Evolutionary conservation across 64 coral and sea anemone genomes (phyloP).

Genomic region (Porites australiensis): DNA sequence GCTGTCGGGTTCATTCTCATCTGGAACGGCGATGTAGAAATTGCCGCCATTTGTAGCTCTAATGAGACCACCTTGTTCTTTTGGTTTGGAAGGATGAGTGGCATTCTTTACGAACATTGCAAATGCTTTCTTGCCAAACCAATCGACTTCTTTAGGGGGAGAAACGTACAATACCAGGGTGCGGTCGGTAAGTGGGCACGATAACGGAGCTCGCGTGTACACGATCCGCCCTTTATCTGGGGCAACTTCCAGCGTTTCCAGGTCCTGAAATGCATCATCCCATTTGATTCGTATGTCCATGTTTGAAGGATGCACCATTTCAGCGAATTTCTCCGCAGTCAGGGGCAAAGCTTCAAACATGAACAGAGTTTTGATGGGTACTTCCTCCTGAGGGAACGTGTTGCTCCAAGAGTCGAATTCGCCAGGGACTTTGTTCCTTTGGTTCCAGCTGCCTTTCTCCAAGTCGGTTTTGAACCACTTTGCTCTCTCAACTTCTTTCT

Average conservation of each 20-base stretch:
- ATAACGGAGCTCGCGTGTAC: not conserved
- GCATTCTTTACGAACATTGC: constrained; percentile 50
- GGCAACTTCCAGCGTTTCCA: constrained; percentile 30
- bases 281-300: constrained; percentile 29
- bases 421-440: not conserved
- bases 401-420: constrained; percentile 35
- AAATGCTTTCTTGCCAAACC: constrained; percentile 18
- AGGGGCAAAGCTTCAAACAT: constrained; percentile 32
- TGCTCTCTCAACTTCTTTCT: constrained; percentile 23
- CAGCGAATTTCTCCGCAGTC: constrained; percentile 39
- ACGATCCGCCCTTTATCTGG: constrained; percentile 45
- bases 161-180: constrained; percentile 8
- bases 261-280: constrained; percentile 38
- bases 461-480: constrained; percentile 58
- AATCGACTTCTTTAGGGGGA: constrained; percentile 5
- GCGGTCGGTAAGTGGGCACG: constrained; percentile 27
- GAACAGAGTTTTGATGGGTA: constrained; percentile 40
- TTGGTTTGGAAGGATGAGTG: constrained; percentile 50
- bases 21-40: constrained; percentile 41
- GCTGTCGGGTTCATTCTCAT: constrained; percentile 7
- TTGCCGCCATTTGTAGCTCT: constrained; percentile 63
- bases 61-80: not conserved
- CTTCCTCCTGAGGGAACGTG: constrained; percentile 18
- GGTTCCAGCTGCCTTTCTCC: constrained; percentile 39
- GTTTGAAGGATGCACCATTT: constrained; percentile 10